Percentiles rank a stretch among this genome's conserved stretches.
phyloP scores from a whole-genome alignment of 2,888 invertebrate genomes.

The Clivina fossor region DNA sequence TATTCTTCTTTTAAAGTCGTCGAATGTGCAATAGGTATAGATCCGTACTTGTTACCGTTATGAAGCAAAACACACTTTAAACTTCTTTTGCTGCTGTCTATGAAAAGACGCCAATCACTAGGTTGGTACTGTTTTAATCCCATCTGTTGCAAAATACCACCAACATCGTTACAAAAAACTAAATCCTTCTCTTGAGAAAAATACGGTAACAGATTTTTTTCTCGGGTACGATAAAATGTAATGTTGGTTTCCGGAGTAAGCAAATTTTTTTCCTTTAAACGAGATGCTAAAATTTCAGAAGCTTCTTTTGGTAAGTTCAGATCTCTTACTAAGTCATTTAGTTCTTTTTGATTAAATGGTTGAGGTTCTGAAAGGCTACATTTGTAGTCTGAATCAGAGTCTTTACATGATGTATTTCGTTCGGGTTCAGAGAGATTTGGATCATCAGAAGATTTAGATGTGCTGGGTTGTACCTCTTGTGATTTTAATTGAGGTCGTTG shows the following conservation, averaged over 20 bases:
- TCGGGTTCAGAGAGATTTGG: no score
- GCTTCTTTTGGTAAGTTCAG: conserved; percentile 39
- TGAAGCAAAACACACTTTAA: conserved; percentile 38
- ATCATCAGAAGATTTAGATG: no score
- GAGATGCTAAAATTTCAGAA: conserved; percentile 39
- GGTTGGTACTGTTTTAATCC: conserved; percentile 35
- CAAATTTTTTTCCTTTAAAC: conserved; percentile 38
- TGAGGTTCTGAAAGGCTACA: no score
- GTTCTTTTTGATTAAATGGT: conserved; percentile 37
- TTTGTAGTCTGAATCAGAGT: no score
- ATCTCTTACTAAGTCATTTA: conserved; percentile 39
- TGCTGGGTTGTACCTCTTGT: no score
- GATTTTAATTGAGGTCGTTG: no score
- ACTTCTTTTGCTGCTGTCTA: conserved; percentile 38
- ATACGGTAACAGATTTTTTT: conserved; percentile 29
- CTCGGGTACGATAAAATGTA: conserved; percentile 34
- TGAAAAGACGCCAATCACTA: conserved; percentile 39
- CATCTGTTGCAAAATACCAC: conserved; percentile 30
- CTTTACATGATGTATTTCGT: no score
- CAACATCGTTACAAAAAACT: conserved; percentile 36
- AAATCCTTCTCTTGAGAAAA: conserved; percentile 34
- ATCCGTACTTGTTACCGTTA: conserved; percentile 36
- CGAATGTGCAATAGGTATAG: conserved; percentile 35
- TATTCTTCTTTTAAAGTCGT: conserved; percentile 36
- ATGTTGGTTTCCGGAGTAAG: conserved; percentile 24